Evolutionary conservation across 1,140 invertebrate species (phyloP).

Genomic region (Conopomorpha cramerella): DNA sequence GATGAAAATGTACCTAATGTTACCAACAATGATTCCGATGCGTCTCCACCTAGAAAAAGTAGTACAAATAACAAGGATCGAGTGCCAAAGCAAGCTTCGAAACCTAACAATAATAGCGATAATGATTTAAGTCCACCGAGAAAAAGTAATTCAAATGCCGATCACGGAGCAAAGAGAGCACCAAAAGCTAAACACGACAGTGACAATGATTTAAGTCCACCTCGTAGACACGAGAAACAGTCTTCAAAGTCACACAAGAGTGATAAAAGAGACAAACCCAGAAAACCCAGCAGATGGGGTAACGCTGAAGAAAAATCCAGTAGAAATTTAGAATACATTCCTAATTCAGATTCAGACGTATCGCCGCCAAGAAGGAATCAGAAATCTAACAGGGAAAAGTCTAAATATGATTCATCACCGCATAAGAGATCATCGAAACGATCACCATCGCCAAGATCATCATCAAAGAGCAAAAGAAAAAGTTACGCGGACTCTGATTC

Average conservation of each 20-base stretch:
- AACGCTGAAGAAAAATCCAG: conserved; percentile 10
- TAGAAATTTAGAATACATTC: conserved; percentile 7
- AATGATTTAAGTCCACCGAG: conserved; percentile 22
- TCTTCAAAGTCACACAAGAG: no score
- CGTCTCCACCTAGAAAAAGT: conserved; percentile 22
- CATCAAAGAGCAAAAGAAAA: conserved; percentile 1
- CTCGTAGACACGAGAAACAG: conserved; percentile 7
- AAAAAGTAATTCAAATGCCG: conserved; percentile 5
- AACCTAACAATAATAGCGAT: conserved; percentile 16
- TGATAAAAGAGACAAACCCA: conserved; percentile 9
- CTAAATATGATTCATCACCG: conserved; percentile 6
- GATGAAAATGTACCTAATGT: no score
- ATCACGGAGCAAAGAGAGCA: no score
- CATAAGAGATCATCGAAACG: conserved; percentile 7
- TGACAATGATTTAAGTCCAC: neutral
- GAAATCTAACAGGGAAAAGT: conserved; percentile 7
- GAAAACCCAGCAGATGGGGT: conserved; percentile 11
- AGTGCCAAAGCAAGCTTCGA: no score
- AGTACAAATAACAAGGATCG: no score
- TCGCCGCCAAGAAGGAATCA: conserved; percentile 4
- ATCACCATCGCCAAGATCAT: conserved; percentile 2
- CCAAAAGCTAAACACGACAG: neutral
- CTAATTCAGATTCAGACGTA: conserved; percentile 2
- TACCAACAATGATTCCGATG: conserved; percentile 35
- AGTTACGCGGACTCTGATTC: conserved; percentile 3